These are phyloP conservation scores for Gracilinanus agilis DNA, from an alignment of 2,113 vertebrate species.

Conservation along the genomic window DNA sequence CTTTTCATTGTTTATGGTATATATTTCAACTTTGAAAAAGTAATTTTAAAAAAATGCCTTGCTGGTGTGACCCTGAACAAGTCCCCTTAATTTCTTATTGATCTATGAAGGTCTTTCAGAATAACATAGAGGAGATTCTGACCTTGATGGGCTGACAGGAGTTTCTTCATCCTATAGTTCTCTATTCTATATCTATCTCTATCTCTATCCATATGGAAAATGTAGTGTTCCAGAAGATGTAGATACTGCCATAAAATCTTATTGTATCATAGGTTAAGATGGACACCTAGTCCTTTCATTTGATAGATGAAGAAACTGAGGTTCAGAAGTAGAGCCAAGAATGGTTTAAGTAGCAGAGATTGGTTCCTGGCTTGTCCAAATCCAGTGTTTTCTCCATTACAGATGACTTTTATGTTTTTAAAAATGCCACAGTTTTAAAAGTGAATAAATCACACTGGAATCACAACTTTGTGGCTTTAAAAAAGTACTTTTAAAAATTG, in stretches of 20 bases:
- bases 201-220: not conserved
- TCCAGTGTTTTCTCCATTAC: not conserved
- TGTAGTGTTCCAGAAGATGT: not conserved
- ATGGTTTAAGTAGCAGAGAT: not conserved
- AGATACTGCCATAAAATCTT: not conserved
- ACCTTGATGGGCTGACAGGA: not conserved
- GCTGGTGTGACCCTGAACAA: not conserved
- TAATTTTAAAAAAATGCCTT: not conserved
- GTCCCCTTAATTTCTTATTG: not conserved
- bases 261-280: not conserved
- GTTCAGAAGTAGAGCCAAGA: not conserved
- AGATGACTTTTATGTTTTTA: not conserved
- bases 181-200: not conserved
- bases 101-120: not conserved
- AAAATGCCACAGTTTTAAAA: not conserved
- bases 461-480: not conserved
- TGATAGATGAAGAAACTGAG: not conserved
- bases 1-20: not conserved
- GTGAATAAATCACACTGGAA: conserved; percentile 17
- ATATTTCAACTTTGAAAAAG: not conserved
- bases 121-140: not conserved
- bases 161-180: not conserved
- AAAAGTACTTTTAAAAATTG: not conserved
- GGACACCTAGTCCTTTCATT: not conserved
- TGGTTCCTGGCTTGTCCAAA: not conserved